Evolutionary conservation across 2,888 invertebrate genomes (phyloP).

Genomic region (Fragum sueziense): DNA sequence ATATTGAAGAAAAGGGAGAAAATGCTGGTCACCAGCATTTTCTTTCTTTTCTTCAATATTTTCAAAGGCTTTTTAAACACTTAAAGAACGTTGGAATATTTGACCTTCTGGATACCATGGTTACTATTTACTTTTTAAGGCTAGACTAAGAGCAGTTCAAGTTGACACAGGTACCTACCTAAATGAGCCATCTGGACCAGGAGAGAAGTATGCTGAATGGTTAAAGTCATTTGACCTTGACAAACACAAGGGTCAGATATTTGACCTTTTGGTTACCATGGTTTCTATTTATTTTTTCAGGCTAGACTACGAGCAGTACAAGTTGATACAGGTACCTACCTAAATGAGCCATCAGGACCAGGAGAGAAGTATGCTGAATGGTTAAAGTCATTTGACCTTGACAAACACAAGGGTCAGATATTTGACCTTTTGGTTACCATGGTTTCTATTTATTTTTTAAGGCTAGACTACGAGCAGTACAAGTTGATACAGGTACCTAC

Average conservation of each 20-base stretch:
- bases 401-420: conserved; percentile 84
- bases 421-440: conserved; percentile 86
- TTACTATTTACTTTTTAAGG: conserved; percentile 85
- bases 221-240: conserved; percentile 85
- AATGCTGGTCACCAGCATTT: too few relatives aligned
- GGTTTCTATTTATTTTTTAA: conserved; percentile 84
- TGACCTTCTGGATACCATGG: too few relatives aligned
- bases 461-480: conserved; percentile 88
- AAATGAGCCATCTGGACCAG: conserved; percentile 86
- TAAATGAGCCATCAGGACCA: conserved; percentile 87
- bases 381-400: conserved; percentile 85
- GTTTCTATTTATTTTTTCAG: conserved; percentile 86
- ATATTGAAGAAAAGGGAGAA: too few relatives aligned
- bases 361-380: conserved; percentile 85
- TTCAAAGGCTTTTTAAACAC: too few relatives aligned
- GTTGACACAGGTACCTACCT: conserved; percentile 89
- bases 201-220: conserved; percentile 86
- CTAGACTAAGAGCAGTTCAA: conserved; percentile 88
- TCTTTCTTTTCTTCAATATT: too few relatives aligned
- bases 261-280: conserved; percentile 86
- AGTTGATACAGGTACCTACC: conserved; percentile 89
- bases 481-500: conserved; percentile 89
- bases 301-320: conserved; percentile 89
- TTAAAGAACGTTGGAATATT: too few relatives aligned
- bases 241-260: conserved; percentile 84